Conservation (phyloP, 2,888 invertebrate species). For the Ophioninae sp. region DNA sequence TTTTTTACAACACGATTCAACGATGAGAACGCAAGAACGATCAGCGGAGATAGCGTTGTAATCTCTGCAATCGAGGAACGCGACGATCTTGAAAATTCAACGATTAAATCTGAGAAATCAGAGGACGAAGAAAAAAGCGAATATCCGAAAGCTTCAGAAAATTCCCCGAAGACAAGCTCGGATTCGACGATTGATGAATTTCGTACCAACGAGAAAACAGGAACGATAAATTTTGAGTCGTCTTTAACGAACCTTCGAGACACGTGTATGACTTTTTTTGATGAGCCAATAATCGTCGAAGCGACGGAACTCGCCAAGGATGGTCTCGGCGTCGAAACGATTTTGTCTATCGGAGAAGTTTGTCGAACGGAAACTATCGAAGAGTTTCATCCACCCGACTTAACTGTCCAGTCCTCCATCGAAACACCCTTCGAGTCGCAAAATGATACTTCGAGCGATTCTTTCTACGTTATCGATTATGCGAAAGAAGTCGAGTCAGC, state of each 20-base stretch:
- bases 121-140: neutral
- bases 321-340: slow-evolving; percentile 11
- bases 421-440: neutral
- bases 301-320: neutral
- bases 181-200: neutral
- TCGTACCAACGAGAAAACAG: neutral
- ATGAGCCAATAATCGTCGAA: slow-evolving; percentile 33
- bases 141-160: neutral
- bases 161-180: neutral
- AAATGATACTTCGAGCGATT: neutral
- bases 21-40: slow-evolving; percentile 15
- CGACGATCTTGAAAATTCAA: neutral
- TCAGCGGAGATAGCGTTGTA: slow-evolving; percentile 18
- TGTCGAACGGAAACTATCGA: slow-evolving; percentile 48
- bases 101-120: neutral
- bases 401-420: slow-evolving; percentile 4
- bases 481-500: neutral
- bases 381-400: slow-evolving; percentile 53
- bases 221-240: slow-evolving; percentile 15
- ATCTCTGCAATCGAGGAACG: slow-evolving; percentile 5
- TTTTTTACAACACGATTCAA: slow-evolving; percentile 52
- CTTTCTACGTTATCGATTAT: neutral
- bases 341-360: neutral
- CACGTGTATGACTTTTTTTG: slow-evolving; percentile 37
- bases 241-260: slow-evolving; percentile 39